A percentile compares a stretch with the other conserved stretches of the same genome.
Evolutionary conservation across 2,797 vertebrate genomes (phyloP).

Genomic region (Acomys russatus): DNA sequence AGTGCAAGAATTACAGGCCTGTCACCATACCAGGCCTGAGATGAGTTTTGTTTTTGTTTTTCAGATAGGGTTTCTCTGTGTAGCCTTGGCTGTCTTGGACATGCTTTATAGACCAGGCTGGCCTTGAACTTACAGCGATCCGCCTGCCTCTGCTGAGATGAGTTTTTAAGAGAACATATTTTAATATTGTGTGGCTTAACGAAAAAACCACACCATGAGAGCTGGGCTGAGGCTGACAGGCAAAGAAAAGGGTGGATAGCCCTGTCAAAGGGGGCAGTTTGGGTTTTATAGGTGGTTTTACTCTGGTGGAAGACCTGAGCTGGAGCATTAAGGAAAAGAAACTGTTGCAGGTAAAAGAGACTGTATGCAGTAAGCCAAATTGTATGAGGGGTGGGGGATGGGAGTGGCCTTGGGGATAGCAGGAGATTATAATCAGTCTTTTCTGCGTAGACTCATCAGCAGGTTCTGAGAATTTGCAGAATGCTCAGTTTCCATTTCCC

Average conservation of each 20-base stretch:
- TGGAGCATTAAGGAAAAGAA: neutral
- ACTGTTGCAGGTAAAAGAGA: neutral
- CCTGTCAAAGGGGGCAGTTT: neutral
- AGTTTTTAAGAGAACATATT: neutral
- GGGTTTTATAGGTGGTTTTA: neutral
- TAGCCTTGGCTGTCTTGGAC: neutral
- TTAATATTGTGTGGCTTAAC: neutral
- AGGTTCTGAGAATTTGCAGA: neutral
- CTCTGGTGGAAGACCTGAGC: neutral
- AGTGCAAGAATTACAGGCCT: no score
- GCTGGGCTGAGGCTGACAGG: neutral
- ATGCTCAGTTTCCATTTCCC: neutral
- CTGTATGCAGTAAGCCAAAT: neutral
- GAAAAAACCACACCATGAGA: neutral
- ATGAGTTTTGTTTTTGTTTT: neutral
- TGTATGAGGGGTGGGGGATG: neutral
- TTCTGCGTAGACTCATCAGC: neutral
- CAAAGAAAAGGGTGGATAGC: neutral
- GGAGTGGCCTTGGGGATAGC: neutral
- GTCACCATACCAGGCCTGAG: no score
- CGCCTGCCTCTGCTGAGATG: neutral
- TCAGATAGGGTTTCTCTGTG: neutral
- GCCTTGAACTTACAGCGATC: neutral
- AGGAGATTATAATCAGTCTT: neutral
- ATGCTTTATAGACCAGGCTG: neutral